Conservation (phyloP, 2,888 invertebrate genomes). For the Papilio elwesi region DNA sequence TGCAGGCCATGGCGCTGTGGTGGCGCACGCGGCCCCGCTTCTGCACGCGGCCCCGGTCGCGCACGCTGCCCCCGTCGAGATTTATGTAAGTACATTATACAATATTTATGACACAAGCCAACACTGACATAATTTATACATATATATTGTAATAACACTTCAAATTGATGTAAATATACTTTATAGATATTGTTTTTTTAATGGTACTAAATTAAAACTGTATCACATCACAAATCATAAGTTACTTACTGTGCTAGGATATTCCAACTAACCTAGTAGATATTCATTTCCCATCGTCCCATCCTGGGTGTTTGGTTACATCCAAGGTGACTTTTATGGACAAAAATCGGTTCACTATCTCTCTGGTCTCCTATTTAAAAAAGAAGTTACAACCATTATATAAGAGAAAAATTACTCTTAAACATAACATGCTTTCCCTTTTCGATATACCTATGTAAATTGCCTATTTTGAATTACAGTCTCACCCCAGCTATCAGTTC, state of each 20-base stretch:
- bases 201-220: background rate
- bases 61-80: slow-evolving; percentile 80
- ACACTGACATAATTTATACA: slow-evolving; percentile 4
- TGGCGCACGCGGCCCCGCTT: slow-evolving; percentile 69
- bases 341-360: background rate
- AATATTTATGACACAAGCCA: slow-evolving; percentile 8
- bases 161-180: background rate
- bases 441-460: background rate
- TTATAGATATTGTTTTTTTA: background rate
- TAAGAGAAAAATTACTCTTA: no score
- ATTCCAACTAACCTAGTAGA: background rate
- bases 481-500: slow-evolving; percentile 86
- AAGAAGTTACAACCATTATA: no score
- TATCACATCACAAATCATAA: background rate
- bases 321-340: background rate
- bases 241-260: background rate
- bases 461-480: slow-evolving; percentile 59
- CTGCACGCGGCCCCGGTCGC: slow-evolving; percentile 56
- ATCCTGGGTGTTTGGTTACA: background rate
- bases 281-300: background rate
- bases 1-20: slow-evolving; percentile 72
- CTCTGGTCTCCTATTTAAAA: background rate
- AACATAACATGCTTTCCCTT: no score
- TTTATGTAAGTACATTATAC: slow-evolving; percentile 70
- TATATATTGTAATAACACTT: slow-evolving; percentile 1